Evolutionary conservation across 2,888 invertebrate genomes (phyloP), one percentile per base, ranked within the genome.

Genomic region (Pandemis corylana): DNA sequence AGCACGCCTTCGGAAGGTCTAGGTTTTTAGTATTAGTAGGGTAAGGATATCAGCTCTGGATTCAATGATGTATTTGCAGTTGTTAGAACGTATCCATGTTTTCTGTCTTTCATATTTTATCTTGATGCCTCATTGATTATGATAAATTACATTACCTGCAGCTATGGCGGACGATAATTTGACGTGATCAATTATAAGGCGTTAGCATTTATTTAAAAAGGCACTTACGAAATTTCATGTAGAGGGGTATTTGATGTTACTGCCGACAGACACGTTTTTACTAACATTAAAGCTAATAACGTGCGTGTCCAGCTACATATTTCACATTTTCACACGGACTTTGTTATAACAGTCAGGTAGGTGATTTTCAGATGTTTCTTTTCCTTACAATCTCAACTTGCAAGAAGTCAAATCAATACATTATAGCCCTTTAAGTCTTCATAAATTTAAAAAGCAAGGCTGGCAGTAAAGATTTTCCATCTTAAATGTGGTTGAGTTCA

Each of bases 241-340:
- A 36, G 2, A 36, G 28, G 28, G 28, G 28, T 36, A 59, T 59
- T 59, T 59, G 59, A 12, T 6, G 28, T 59, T 12, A 59, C 28
- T 59, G 28, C 28, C 28, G 0, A 12, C 10, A 20, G 7, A 28
- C 59, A 12, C 12, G 28, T 59, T 28, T 12, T 28, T 59, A 10
- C 28, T 28, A 59, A 59, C 28, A 28, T 28, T 28, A 20, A 28
- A 56, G 59, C 28, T 59, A 28, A 59, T 12, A 59, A 59, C 59
- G 59, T 59, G 59, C 59, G 28, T 59, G 20, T 20, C 20, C 9
- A 15, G 20, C 20, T 5, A 59, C 12, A 59, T 59, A 59, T 59
- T 59, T 59, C 28, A 28, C 59, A 59, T 59, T 59, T 59, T 59
- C 59, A 59, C 59, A 59, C 59, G 59, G 28, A 59, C 12, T 12